Evolutionary conservation across 2,888 invertebrate genomes (phyloP).

Genomic region (Ptilodon capucinus): DNA sequence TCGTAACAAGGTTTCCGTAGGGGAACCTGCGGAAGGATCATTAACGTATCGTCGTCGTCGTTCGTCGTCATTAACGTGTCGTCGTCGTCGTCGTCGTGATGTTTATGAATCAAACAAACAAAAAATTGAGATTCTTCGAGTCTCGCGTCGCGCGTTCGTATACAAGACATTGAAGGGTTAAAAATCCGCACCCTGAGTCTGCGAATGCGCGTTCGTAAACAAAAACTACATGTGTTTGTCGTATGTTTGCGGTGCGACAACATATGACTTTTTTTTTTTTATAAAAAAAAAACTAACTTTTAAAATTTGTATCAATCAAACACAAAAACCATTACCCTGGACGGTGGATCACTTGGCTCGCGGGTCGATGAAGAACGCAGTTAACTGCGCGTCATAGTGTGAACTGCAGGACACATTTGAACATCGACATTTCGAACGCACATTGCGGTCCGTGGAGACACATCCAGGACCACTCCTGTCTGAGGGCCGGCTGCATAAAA

Average conservation of each 20-base stretch:
- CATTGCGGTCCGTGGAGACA: slow-evolving; percentile 77
- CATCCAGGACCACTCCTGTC: slow-evolving; percentile 73
- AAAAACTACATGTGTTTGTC: not conserved
- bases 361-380: slow-evolving; percentile 84
- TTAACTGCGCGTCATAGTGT: slow-evolving; percentile 68
- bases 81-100: not conserved
- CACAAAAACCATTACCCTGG: slow-evolving; percentile 56
- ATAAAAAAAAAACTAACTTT: not conserved
- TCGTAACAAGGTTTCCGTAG: slow-evolving; percentile 86
- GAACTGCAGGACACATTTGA: slow-evolving; percentile 80
- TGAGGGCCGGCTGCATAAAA: slow-evolving; percentile 62
- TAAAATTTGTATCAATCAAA: not conserved
- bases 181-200: not conserved
- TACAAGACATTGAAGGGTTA: not conserved
- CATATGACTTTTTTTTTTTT: not conserved
- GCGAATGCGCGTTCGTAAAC: not conserved
- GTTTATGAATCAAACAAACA: not conserved
- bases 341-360: slow-evolving; percentile 83
- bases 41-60: slow-evolving; percentile 29
- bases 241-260: not conserved
- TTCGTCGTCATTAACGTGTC: not conserved
- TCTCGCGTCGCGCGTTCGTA: not conserved
- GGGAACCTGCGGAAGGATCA: slow-evolving; percentile 82
- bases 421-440: slow-evolving; percentile 85
- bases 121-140: not conserved